phyloP scores from a whole-genome alignment of 1,140 invertebrate genomes.

The silkworm (Bombyx mori) region DNA sequence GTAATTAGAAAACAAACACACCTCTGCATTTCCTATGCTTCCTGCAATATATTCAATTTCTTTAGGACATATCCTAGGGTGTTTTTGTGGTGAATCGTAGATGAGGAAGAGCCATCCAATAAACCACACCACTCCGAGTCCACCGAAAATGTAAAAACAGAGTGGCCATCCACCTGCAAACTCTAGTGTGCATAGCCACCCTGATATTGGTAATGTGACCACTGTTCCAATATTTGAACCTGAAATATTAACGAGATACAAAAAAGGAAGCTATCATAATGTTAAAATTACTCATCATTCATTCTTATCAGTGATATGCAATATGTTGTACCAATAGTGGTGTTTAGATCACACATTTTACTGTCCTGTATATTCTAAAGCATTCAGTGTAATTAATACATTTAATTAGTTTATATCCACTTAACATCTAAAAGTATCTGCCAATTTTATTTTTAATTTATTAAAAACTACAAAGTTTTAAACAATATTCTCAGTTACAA shows the following conservation, averaged over 20 bases:
- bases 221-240: conserved; percentile 83
- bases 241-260: conserved; percentile 18
- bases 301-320: too few relatives aligned
- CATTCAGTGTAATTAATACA: conserved; percentile 3
- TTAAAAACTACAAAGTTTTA: too few relatives aligned
- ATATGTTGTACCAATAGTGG: too few relatives aligned
- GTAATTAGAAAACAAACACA: conserved; percentile 12
- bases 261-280: too few relatives aligned
- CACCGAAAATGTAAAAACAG: conserved; percentile 85
- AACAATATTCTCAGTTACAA: too few relatives aligned
- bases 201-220: conserved; percentile 81
- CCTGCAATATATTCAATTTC: conserved; percentile 79
- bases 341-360: too few relatives aligned
- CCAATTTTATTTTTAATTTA: too few relatives aligned
- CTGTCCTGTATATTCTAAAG: background rate
- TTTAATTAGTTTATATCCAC: conserved; percentile 3
- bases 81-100: conserved; percentile 82
- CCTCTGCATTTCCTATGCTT: conserved; percentile 64
- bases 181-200: conserved; percentile 79
- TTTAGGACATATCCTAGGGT: conserved; percentile 83
- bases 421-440: too few relatives aligned
- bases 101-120: conserved; percentile 80
- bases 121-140: conserved; percentile 85
- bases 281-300: too few relatives aligned
- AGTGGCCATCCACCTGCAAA: conserved; percentile 83